Evolutionary conservation across 2,797 vertebrate genomes (phyloP).

Genomic region (Malurus splendens): DNA sequence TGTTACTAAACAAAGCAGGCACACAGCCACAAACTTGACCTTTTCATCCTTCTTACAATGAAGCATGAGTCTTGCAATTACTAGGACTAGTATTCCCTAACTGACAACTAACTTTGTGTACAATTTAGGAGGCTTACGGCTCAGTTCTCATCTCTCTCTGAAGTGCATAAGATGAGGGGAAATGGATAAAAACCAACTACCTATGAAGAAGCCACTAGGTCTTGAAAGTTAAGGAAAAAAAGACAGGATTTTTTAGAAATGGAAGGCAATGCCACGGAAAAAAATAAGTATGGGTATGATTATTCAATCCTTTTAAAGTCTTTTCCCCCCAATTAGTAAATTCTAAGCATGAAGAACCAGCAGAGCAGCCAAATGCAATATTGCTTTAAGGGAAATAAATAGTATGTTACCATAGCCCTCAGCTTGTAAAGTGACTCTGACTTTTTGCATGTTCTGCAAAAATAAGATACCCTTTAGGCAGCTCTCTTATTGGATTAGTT

Average conservation of each 20-base stretch:
- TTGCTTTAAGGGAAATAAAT: background rate
- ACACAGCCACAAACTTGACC: background rate
- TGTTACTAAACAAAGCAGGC: background rate
- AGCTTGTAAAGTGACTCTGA: background rate
- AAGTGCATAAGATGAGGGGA: background rate
- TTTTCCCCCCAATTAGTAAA: background rate
- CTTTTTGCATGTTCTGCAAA: conserved; percentile 20
- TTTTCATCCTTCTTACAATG: background rate
- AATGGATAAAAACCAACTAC: background rate
- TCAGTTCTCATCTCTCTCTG: background rate
- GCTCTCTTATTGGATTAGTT: background rate
- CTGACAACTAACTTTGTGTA: no score
- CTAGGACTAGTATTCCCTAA: background rate
- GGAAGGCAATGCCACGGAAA: background rate
- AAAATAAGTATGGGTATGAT: background rate
- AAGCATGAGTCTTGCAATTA: background rate
- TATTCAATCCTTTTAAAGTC: background rate
- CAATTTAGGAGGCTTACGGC: no score
- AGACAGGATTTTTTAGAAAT: fast-evolving
- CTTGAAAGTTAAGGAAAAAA: background rate
- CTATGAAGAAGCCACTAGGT: background rate
- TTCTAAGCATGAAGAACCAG: background rate
- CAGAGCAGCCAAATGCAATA: background rate
- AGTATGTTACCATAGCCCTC: background rate
- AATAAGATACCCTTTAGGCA: conserved; percentile 1